phyloP scores from a whole-genome alignment of 2,113 vertebrate genomes.

The Hemibagrus wyckioides region DNA sequence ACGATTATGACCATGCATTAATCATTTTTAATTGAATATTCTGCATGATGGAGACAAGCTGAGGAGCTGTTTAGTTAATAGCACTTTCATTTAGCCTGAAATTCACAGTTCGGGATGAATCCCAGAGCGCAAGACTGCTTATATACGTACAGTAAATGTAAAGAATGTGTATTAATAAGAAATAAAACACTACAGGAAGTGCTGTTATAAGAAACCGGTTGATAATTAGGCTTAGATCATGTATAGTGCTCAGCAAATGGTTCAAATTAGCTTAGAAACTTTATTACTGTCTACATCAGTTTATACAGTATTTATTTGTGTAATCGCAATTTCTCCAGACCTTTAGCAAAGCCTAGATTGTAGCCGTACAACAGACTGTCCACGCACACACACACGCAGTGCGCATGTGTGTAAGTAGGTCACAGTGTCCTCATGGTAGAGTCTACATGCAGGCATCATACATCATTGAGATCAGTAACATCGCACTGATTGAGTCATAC shows the following conservation, averaged over 20 bases:
- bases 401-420: conserved; percentile 38
- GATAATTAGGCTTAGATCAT: neutral
- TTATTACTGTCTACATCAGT: no score
- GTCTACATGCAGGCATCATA: conserved; percentile 43
- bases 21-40: conserved; percentile 3
- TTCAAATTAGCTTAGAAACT: neutral
- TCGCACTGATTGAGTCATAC: conserved; percentile 43
- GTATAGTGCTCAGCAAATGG: neutral
- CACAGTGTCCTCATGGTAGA: conserved; percentile 44
- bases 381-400: conserved; percentile 14
- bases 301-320: neutral
- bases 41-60: neutral
- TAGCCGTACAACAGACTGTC: neutral
- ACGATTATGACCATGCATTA: neutral
- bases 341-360: neutral
- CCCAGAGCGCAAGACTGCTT: neutral
- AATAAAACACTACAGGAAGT: neutral
- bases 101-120: neutral
- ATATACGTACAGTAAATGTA: neutral
- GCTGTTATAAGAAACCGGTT: neutral
- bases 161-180: neutral
- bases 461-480: conserved; percentile 42
- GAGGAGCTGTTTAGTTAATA: neutral
- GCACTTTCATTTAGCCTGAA: neutral
- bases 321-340: neutral